Conservation (phyloP, 2,113 vertebrate species). For the Callithrix jacchus region DNA sequence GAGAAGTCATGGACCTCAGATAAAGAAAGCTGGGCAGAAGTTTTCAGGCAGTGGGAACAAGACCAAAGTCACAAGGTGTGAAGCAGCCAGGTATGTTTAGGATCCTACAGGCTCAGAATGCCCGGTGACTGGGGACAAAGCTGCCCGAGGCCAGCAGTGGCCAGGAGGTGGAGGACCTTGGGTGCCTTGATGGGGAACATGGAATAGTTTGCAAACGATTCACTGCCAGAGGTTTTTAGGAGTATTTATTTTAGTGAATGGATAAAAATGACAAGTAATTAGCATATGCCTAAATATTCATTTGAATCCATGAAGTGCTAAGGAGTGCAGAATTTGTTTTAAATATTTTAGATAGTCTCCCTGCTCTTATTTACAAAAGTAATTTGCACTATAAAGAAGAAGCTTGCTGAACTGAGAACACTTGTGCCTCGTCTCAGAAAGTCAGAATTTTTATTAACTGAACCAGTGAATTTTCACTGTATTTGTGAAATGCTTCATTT, state of each 20-base stretch:
- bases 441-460: slow-evolving; percentile 6
- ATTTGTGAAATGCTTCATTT: not conserved
- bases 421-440: not conserved
- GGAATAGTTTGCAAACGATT: slow-evolving; percentile 7
- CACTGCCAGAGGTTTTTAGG: not conserved
- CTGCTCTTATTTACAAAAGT: slow-evolving; percentile 58
- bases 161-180: not conserved
- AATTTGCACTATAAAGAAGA: slow-evolving; percentile 69
- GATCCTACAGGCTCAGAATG: not conserved
- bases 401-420: not conserved
- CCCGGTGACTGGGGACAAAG: not conserved
- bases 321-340: slow-evolving; percentile 38
- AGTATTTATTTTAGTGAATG: slow-evolving; percentile 54
- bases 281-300: slow-evolving; percentile 66
- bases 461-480: not conserved
- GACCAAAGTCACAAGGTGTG: not conserved
- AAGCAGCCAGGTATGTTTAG: not conserved
- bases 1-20: not conserved
- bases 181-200: not conserved
- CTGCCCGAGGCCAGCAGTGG: not conserved
- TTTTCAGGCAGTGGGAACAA: not conserved
- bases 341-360: slow-evolving; percentile 41
- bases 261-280: slow-evolving; percentile 50
- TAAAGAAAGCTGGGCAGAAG: not conserved
- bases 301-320: slow-evolving; percentile 47